Evolutionary conservation across 2,113 vertebrate genomes (phyloP).

Genomic region (Ameiurus melas): DNA sequence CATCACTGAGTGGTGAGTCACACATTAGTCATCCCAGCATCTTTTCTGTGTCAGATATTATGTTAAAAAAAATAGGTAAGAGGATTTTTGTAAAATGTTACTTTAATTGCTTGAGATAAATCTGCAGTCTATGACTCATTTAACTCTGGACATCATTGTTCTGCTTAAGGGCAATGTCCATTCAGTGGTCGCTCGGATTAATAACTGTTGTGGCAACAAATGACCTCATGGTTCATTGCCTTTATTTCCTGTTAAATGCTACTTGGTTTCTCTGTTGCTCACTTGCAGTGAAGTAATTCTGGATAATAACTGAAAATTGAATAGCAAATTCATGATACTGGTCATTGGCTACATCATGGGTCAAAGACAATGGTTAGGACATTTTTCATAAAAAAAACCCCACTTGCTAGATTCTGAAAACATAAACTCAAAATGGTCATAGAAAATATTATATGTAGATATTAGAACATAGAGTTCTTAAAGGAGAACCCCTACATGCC

Average conservation of each 20-base stretch:
- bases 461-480: too few relatives aligned
- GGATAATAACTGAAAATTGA: conserved; percentile 70
- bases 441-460: too few relatives aligned
- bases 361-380: neutral
- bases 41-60: conserved; percentile 20
- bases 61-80: neutral
- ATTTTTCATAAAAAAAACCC: neutral
- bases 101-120: conserved; percentile 36
- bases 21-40: conserved; percentile 21
- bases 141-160: conserved; percentile 14
- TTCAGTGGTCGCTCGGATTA: conserved; percentile 69
- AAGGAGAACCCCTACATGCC: neutral
- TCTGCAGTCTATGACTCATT: conserved; percentile 44
- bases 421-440: neutral
- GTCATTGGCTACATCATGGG: conserved; percentile 9
- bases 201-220: conserved; percentile 75
- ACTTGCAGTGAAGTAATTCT: conserved; percentile 52
- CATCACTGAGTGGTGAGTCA: neutral
- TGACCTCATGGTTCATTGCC: conserved; percentile 71
- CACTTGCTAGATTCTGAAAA: neutral
- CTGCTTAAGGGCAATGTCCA: conserved; percentile 45
- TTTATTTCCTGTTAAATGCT: conserved; percentile 69
- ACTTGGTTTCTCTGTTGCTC: conserved; percentile 67
- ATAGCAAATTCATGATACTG: conserved; percentile 57
- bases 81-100: conserved; percentile 10